These are phyloP conservation scores for Chiloscyllium plagiosum DNA, from an alignment of 2,113 vertebrate genomes.

Conservation along the genomic window DNA sequence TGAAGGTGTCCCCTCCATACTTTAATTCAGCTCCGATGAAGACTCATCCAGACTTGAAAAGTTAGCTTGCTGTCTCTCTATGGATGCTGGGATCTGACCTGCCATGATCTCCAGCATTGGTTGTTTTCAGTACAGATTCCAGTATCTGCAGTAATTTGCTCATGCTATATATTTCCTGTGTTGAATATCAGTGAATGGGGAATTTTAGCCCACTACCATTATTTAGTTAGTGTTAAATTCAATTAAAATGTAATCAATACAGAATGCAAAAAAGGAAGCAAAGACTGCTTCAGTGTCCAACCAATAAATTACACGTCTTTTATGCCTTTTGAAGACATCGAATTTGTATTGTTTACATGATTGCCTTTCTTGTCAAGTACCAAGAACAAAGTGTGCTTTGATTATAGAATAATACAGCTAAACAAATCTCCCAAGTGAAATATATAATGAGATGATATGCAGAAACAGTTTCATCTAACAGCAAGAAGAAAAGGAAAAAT, in stretches of 20 bases:
- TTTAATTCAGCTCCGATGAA: background rate
- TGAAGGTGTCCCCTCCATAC: no score
- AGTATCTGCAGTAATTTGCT: no score
- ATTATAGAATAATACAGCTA: background rate
- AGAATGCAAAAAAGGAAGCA: background rate
- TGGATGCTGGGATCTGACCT: no score
- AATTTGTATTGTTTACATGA: background rate
- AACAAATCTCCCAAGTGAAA: background rate
- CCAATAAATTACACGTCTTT: background rate
- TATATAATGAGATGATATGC: background rate
- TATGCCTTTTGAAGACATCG: background rate
- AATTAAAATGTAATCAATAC: background rate
- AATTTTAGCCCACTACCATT: background rate
- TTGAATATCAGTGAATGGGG: background rate
- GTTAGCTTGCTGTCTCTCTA: no score
- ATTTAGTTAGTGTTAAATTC: background rate
- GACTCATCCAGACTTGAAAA: no score
- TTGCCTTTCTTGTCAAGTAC: background rate
- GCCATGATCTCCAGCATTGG: no score
- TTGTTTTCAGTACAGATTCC: no score
- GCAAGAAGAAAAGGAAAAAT: background rate
- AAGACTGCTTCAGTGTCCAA: background rate
- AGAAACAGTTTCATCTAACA: background rate
- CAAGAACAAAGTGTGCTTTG: conserved; percentile 23
- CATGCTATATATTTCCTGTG: background rate